These are phyloP conservation scores for Pogonus chalceus DNA, from an alignment of 1,140 invertebrate species.

Conservation along the genomic window DNA sequence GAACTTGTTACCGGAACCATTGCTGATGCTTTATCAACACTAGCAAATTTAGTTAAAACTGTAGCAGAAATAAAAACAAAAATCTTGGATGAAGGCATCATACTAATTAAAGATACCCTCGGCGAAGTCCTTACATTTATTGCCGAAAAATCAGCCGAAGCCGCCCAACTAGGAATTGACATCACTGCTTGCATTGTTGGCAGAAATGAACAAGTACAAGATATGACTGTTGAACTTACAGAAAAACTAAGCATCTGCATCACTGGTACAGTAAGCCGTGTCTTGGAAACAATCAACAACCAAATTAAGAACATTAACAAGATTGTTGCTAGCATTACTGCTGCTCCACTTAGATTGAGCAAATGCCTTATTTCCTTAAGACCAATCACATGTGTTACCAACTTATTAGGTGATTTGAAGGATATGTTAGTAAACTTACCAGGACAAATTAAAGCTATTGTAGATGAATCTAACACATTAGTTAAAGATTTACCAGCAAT, in stretches of 20 bases:
- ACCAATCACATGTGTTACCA: background rate
- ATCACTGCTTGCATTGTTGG: constrained; percentile 3
- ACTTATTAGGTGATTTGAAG: background rate
- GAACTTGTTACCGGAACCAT: background rate
- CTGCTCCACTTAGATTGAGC: background rate
- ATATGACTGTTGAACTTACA: no score
- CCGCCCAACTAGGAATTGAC: constrained; percentile 7
- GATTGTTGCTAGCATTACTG: no score
- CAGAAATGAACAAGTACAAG: background rate
- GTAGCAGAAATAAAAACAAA: background rate
- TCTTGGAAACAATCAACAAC: no score
- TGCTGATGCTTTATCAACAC: background rate
- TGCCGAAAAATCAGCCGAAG: background rate
- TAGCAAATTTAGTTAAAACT: constrained; percentile 1
- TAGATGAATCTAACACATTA: background rate
- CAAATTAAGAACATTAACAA: no score
- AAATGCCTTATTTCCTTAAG: background rate
- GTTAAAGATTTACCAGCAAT: no score
- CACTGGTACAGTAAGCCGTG: no score
- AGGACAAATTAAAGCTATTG: background rate
- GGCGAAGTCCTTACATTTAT: background rate
- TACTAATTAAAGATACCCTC: background rate
- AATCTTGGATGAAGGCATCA: constrained; percentile 2
- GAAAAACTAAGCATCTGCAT: no score
- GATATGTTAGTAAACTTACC: background rate